Percentiles rank a stretch among this genome's conserved stretches.
These are phyloP conservation scores for Propithecus perrieri DNA, from an alignment of 2,797 vertebrate genomes.

Conservation along the genomic window DNA sequence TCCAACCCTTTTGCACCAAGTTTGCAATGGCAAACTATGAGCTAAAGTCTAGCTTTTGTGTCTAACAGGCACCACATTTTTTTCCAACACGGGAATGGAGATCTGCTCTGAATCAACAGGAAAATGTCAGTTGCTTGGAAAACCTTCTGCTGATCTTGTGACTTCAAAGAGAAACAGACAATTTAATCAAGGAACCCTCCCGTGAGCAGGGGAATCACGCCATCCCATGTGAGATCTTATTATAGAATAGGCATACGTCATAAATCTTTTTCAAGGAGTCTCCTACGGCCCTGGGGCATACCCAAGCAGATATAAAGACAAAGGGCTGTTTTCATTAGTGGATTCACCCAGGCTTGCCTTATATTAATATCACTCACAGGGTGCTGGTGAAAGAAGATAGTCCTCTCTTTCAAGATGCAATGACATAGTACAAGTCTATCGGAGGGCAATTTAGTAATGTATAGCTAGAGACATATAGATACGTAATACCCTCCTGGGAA, in stretches of 20 bases:
- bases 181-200: constrained; percentile 32
- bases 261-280: constrained; percentile 43
- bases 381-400: background rate
- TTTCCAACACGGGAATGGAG: background rate
- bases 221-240: constrained; percentile 45
- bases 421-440: background rate
- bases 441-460: background rate
- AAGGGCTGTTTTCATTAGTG: constrained; percentile 55
- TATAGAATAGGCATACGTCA: background rate
- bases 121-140: constrained; percentile 36
- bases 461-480: background rate
- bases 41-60: background rate
- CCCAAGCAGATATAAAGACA: constrained; percentile 35
- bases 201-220: constrained; percentile 27
- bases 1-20: background rate
- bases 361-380: background rate
- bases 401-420: constrained; percentile 28
- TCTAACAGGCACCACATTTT: background rate
- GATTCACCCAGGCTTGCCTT: background rate
- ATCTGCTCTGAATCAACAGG: constrained; percentile 13
- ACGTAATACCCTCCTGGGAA: background rate
- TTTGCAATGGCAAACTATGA: background rate
- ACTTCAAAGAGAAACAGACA: constrained; percentile 65
- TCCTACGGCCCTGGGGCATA: constrained; percentile 37
- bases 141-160: constrained; percentile 68